Percentiles rank a stretch among this genome's conserved stretches.
Evolutionary conservation across 2,888 invertebrate species (phyloP).

Genomic region (Polydesmus complanatus): DNA sequence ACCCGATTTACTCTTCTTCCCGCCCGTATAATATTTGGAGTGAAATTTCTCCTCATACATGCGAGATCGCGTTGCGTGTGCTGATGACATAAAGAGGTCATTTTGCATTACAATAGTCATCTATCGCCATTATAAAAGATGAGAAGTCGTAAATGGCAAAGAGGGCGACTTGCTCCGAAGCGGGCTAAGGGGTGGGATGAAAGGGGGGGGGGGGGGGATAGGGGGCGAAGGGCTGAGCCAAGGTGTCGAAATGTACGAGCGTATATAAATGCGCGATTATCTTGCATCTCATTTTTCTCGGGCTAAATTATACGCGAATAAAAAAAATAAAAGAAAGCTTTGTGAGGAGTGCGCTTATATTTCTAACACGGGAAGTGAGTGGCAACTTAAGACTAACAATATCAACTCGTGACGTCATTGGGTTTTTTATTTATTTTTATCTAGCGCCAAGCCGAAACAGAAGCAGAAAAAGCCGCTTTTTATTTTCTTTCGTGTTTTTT

Average conservation of each 20-base stretch:
- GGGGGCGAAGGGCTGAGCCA: background rate
- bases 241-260: background rate
- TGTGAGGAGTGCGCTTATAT: too few relatives aligned
- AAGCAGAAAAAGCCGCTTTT: too few relatives aligned
- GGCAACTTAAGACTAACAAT: too few relatives aligned
- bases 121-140: background rate
- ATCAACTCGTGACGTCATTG: too few relatives aligned
- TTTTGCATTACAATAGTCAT: background rate
- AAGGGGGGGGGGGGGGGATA: background rate
- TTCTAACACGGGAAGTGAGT: too few relatives aligned
- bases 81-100: background rate
- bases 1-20: too few relatives aligned
- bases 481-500: too few relatives aligned
- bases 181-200: background rate
- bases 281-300: background rate
- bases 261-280: background rate
- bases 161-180: background rate
- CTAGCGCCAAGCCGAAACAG: too few relatives aligned
- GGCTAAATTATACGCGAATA: background rate
- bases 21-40: too few relatives aligned
- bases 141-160: background rate
- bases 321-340: too few relatives aligned
- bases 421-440: too few relatives aligned
- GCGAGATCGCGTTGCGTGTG: background rate
- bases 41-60: too few relatives aligned